Conservation (phyloP, 1,140 invertebrate species). For the Zaprionus capensis region DNA sequence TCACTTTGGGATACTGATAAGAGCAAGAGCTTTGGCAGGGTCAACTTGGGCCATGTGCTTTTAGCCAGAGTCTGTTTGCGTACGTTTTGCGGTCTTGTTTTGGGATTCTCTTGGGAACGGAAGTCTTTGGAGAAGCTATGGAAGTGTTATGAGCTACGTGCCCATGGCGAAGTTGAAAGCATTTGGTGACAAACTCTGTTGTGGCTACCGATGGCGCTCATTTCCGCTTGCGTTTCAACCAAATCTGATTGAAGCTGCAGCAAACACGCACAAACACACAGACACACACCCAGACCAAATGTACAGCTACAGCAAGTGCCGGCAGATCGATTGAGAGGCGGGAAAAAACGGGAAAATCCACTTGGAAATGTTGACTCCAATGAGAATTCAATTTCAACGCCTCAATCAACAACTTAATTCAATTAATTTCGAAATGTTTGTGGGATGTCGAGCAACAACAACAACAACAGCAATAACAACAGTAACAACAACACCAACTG, state of each 20-base stretch:
- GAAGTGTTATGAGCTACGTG: conserved; percentile 49
- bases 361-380: conserved; percentile 46
- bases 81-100: conserved; percentile 6
- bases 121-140: conserved; percentile 43
- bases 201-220: conserved; percentile 16
- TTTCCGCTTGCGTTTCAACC: conserved; percentile 49
- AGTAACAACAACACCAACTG: conserved; percentile 27
- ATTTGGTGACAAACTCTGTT: conserved; percentile 58
- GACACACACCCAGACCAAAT: neutral
- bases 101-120: conserved; percentile 36
- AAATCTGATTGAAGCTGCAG: conserved; percentile 50
- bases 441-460: conserved; percentile 37
- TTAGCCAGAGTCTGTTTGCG: conserved; percentile 32
- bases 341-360: conserved; percentile 59
- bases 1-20: conserved; percentile 51
- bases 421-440: conserved; percentile 71
- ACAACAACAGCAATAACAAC: conserved; percentile 35
- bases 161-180: conserved; percentile 37
- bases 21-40: conserved; percentile 41
- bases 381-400: conserved; percentile 76
- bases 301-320: conserved; percentile 2
- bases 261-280: conserved; percentile 9
- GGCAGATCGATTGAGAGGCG: neutral
- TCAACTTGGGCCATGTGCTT: conserved; percentile 22
- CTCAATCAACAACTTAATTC: conserved; percentile 74